Evolutionary conservation across 2,797 vertebrate genomes (phyloP), one percentile per base, ranked within the genome.

Genomic region (Sebastes reedi): DNA sequence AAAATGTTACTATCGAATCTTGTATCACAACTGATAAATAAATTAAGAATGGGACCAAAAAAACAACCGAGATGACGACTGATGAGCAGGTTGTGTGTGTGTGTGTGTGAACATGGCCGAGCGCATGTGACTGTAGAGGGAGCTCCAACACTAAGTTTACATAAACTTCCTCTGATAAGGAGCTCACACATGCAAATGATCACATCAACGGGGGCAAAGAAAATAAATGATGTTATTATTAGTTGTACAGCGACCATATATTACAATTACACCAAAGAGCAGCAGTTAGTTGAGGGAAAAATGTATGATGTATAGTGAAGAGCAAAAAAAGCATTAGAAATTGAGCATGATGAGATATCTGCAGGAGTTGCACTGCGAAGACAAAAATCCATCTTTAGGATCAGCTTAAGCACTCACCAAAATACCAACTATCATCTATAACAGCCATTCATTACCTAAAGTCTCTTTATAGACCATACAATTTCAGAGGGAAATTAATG

Each of bases 131-230:
- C 96, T 96, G 95, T 96, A 96, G 96, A 96, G 96, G 96, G 96
- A 95, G 96, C 96, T 96, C 95, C 87, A 96, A 94, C 94, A 94
- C 94, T 86, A 95, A 95, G 93, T 96, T 96, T 96, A 90, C 91
- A 91, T 92, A 91, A 94, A 94, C 87, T 95, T 94, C 92, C 89
- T 86, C 76, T 90, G 93, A 94, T 92, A 93, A 94, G 92, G 50
- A 42, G 85, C 93, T 91, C 90, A 58, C 85, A 82, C 90, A 94
- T 94, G 94, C 93, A 95, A 94, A 96, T 95, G 78, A 89, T 92
- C 90, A 87, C 90, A 85, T 88, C 89, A 85, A 85, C 81, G 83
- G 87, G 83, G 87, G 87, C 91, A 93, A 93, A 91, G 89, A 90
- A 90, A 95, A 95, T 94, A 95, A 95, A 96, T 95, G 75, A 94